Evolutionary conservation across 2,888 invertebrate species (phyloP), one percentile per base, ranked within the genome.

Genomic region (Drosophila histrio): DNA sequence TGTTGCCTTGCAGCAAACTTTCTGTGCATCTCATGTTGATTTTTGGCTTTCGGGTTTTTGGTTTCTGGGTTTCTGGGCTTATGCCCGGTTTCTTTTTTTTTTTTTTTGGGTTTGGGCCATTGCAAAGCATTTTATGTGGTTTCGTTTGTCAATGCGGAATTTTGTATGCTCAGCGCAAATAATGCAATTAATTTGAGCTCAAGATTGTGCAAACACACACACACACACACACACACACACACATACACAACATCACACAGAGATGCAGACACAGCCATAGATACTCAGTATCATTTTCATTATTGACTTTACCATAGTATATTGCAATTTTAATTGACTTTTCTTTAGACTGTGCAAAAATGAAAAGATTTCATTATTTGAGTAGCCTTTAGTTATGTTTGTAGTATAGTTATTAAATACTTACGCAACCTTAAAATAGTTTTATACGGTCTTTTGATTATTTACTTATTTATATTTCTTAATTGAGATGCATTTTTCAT

Each of bases 131-230:
- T 72, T 65, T 19, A 5, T 74, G 61, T 50, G 67, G 61, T 72
- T 59, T 61, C 41, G 60, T 61, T 65, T 73, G 54, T 56, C 53
- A 56, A 22, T 71, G 56, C 11, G 38, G 19, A 58, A 58, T 53
- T 57, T 64, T 72, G 73, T 74, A 24, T 77, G 77, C 77, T 77
- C 43, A 36, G 47, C 54, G 50, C 58, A 77, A 72, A 72, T 72
- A 67, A 56, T 59, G 67, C 77, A 72, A 77, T 72, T 77, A 62
- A 74, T 74, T 72, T 72, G 50, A 52, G 38, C 72, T 62, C 38
- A 59, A 67, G 39, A 58, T 72, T 69, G 43, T 13, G 19, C 38
- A 74, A 56, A 59, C 38, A 58, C 58, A 44, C 21, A 34, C 24
- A 19, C 17, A 44, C 15, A 34, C 11, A 38, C n/a, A 28, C 3